These are phyloP conservation scores for Crypturellus tataupa DNA, from an alignment of 2,797 vertebrate species.

Conservation along the genomic window DNA sequence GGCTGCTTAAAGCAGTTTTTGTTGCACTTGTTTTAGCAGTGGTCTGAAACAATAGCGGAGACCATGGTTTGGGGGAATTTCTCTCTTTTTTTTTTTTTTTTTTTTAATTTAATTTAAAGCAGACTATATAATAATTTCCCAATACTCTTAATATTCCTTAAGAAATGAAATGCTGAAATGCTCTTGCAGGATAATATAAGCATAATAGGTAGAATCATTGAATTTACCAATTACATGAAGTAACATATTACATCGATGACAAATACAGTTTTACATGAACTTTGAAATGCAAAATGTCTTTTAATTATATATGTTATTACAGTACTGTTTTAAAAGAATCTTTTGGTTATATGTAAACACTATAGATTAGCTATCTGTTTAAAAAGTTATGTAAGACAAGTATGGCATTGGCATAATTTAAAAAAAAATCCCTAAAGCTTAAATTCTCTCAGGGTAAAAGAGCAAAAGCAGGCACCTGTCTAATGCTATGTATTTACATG, in stretches of 20 bases:
- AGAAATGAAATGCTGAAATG: slow-evolving; percentile 1
- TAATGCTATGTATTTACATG: slow-evolving; percentile 66
- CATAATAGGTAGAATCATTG: not conserved
- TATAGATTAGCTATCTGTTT: slow-evolving; percentile 71
- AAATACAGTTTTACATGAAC: slow-evolving; percentile 24
- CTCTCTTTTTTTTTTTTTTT: not conserved
- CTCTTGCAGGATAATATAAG: slow-evolving; percentile 33
- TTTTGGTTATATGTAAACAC: slow-evolving; percentile 76
- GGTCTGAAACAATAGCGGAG: not conserved
- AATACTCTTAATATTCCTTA: slow-evolving; percentile 21
- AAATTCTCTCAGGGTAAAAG: slow-evolving; percentile 60
- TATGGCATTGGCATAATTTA: slow-evolving; percentile 55
- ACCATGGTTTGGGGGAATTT: not conserved
- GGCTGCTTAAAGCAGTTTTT: not conserved
- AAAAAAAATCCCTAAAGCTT: slow-evolving; percentile 67
- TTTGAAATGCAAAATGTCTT: slow-evolving; percentile 37
- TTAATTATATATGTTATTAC: slow-evolving; percentile 79
- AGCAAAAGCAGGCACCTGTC: slow-evolving; percentile 59
- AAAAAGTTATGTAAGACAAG: slow-evolving; percentile 81
- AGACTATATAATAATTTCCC: not conserved
- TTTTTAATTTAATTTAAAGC: slow-evolving; percentile 25
- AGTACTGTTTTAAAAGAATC: slow-evolving; percentile 70
- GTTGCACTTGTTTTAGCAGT: not conserved
- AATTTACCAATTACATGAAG: slow-evolving; percentile 9
- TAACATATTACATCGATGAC: not conserved